A percentile compares a stretch with the other conserved stretches of the same genome.
phyloP scores from a whole-genome alignment of 2,797 vertebrate genomes.

The Cercopithecus diana region DNA sequence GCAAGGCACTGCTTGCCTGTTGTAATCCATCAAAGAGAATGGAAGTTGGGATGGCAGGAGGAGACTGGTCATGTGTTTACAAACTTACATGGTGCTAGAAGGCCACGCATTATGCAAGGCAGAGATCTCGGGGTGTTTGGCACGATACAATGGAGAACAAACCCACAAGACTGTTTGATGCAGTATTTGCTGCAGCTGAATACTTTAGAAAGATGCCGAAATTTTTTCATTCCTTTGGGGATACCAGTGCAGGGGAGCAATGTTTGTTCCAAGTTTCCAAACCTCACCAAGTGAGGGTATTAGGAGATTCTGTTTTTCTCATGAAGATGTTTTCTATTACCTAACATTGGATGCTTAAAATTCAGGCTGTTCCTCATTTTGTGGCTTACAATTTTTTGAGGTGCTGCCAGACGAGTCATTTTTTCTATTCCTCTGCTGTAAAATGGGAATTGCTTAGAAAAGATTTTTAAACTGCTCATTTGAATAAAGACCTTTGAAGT shows the following conservation, averaged over 20 bases:
- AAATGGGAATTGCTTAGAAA: constrained; percentile 58
- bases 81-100: constrained; percentile 59
- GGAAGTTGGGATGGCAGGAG: constrained; percentile 45
- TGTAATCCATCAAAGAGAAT: constrained; percentile 65
- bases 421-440: constrained; percentile 12
- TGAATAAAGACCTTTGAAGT: constrained; percentile 55
- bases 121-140: constrained; percentile 44
- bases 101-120: constrained; percentile 41
- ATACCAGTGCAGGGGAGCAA: not conserved
- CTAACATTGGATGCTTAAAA: constrained; percentile 42
- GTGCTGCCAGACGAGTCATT: constrained; percentile 45
- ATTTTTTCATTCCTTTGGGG: constrained; percentile 30
- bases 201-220: constrained; percentile 39
- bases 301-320: constrained; percentile 45
- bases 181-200: constrained; percentile 48
- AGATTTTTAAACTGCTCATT: constrained; percentile 46
- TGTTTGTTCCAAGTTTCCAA: not conserved
- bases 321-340: constrained; percentile 51
- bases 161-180: not conserved
- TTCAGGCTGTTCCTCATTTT: constrained; percentile 23
- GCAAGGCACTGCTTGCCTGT: constrained; percentile 22
- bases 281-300: not conserved
- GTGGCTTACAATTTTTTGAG: constrained; percentile 6
- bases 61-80: constrained; percentile 63
- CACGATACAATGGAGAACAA: not conserved